Evolutionary conservation across 2,113 vertebrate species (phyloP).

Genomic region (pig (Sus scrofa)): DNA sequence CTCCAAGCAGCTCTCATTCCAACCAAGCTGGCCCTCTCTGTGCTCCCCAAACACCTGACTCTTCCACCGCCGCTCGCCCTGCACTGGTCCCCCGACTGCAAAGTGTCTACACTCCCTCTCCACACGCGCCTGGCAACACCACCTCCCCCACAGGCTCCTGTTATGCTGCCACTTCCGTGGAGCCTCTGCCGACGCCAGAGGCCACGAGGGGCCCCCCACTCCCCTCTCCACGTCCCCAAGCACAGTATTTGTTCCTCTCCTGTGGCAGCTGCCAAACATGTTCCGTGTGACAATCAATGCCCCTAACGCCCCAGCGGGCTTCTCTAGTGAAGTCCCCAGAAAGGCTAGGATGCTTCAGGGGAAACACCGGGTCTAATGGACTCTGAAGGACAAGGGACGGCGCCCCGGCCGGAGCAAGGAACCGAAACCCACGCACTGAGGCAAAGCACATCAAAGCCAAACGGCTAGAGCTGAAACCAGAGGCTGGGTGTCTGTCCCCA

Average conservation of each 20-base stretch:
- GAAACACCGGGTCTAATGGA: too few relatives aligned
- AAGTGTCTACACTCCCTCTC: background rate
- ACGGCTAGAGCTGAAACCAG: background rate
- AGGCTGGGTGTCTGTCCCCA: background rate
- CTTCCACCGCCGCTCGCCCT: background rate
- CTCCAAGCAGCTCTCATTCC: background rate
- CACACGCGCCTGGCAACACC: background rate
- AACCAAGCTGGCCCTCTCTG: background rate
- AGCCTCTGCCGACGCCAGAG: too few relatives aligned
- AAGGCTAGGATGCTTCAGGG: background rate
- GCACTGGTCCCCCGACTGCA: background rate
- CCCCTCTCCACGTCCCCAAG: too few relatives aligned
- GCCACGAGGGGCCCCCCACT: too few relatives aligned
- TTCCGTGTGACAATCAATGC: rapidly evolving
- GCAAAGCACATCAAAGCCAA: background rate
- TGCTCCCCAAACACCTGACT: background rate
- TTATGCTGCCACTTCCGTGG: too few relatives aligned
- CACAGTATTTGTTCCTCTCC: background rate
- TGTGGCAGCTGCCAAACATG: background rate
- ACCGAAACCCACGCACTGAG: background rate
- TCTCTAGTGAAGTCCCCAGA: background rate
- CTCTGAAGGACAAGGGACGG: rapidly evolving
- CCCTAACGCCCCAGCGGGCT: background rate
- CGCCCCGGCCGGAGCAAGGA: background rate
- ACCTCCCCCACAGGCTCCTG: too few relatives aligned